Percentiles rank a stretch among this genome's conserved stretches.
Evolutionary conservation across 2,797 vertebrate species (phyloP).

Genomic region (Hippocampus kuda): DNA sequence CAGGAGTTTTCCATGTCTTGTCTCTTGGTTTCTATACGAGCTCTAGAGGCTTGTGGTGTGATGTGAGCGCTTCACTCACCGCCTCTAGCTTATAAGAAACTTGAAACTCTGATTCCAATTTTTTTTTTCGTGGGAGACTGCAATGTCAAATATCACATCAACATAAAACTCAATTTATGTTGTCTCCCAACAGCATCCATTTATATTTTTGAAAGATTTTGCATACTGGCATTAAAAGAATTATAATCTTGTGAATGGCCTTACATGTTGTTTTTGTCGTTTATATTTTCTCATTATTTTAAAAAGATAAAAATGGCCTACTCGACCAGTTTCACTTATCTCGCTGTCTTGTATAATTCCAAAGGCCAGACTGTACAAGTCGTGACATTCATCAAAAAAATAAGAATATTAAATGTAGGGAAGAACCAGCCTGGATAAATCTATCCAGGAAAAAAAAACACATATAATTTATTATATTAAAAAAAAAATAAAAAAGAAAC

Average conservation of each 20-base stretch:
- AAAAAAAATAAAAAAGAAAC: too few species aligned
- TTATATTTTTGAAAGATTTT: neutral
- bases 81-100: neutral
- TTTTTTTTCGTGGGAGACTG: neutral
- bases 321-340: too few species aligned
- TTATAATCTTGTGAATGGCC: too few species aligned
- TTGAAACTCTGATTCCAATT: neutral
- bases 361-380: too few species aligned
- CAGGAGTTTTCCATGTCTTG: conserved; percentile 16
- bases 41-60: neutral
- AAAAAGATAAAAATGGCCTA: too few species aligned
- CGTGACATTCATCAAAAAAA: too few species aligned
- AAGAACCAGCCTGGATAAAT: neutral
- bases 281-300: too few species aligned
- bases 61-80: neutral
- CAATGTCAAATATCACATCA: neutral
- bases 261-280: too few species aligned
- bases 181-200: too few species aligned
- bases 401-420: neutral
- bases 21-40: conserved; percentile 8
- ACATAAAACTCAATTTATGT: neutral
- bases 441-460: neutral
- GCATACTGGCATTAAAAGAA: too few species aligned
- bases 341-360: too few species aligned
- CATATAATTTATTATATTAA: neutral